Evolutionary conservation across 1,140 invertebrate genomes (phyloP).

Genomic region (Myzus persicae): DNA sequence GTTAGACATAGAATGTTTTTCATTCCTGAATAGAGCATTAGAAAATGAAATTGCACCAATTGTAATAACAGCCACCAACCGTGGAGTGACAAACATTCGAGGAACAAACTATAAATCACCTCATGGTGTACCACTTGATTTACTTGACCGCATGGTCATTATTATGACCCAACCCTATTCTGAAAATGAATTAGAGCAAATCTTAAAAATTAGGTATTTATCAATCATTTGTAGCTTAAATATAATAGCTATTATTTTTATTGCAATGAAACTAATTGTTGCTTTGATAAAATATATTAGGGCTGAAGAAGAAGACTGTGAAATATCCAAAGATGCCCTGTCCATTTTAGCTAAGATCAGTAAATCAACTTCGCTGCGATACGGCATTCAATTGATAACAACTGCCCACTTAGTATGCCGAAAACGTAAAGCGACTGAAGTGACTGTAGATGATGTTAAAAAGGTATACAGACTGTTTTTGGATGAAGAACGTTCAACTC

Average conservation of each 20-base stretch:
- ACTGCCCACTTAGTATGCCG: slow-evolving; percentile 89
- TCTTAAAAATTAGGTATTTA: slow-evolving; percentile 83
- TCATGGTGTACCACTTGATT: slow-evolving; percentile 95
- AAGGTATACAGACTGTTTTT: slow-evolving; percentile 93
- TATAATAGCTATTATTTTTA: not conserved
- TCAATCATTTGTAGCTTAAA: not conserved
- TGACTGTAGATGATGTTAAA: slow-evolving; percentile 90
- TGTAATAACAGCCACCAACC: slow-evolving; percentile 98
- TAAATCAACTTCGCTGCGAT: slow-evolving; percentile 90
- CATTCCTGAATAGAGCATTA: slow-evolving; percentile 93
- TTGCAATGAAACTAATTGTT: not conserved
- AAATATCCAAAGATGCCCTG: slow-evolving; percentile 91
- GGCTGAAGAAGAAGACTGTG: slow-evolving; percentile 97
- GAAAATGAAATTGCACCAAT: slow-evolving; percentile 98
- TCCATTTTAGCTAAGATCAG: slow-evolving; percentile 91
- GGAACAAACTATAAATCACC: slow-evolving; percentile 91
- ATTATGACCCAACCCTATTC: slow-evolving; percentile 89
- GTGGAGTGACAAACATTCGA: slow-evolving; percentile 94
- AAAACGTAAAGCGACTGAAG: slow-evolving; percentile 83
- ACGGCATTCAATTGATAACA: slow-evolving; percentile 98
- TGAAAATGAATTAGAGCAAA: slow-evolving; percentile 89
- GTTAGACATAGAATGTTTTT: slow-evolving; percentile 99
- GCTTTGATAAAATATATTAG: slow-evolving; percentile 64
- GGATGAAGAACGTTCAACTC: slow-evolving; percentile 90
- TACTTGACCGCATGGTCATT: slow-evolving; percentile 95